These are phyloP conservation scores for Eupithecia exiguata DNA, from an alignment of 2,888 invertebrate species.

Conservation along the genomic window DNA sequence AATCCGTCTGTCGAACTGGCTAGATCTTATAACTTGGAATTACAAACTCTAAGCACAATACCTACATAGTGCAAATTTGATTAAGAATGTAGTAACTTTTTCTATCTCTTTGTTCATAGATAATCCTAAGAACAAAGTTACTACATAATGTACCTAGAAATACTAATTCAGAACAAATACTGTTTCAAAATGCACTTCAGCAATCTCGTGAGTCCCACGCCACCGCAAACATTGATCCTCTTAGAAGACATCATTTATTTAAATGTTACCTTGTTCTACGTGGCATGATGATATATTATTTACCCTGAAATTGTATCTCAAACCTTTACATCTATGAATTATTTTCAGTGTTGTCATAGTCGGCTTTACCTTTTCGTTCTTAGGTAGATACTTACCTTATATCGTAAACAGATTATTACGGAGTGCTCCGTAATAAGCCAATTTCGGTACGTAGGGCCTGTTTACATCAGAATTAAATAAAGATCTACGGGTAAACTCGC, in stretches of 20 bases:
- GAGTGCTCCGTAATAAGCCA: slow-evolving; percentile 22
- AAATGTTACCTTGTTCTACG: not conserved
- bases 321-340: not conserved
- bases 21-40: not conserved
- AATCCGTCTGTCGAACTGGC: not conserved
- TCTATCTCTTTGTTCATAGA: no score
- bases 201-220: not conserved
- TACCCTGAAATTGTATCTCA: not conserved
- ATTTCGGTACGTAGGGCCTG: slow-evolving; percentile 10
- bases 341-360: not conserved
- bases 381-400: not conserved
- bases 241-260: not conserved
- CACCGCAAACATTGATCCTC: not conserved
- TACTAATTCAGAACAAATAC: not conserved
- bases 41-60: not conserved
- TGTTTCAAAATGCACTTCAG: not conserved
- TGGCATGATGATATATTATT: not conserved
- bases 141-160: not conserved
- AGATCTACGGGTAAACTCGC: slow-evolving; percentile 11
- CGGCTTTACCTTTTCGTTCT: not conserved
- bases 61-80: not conserved
- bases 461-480: slow-evolving; percentile 14
- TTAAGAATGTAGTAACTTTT: not conserved
- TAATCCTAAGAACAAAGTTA: no score
- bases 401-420: slow-evolving; percentile 14